Percentiles rank a stretch among this genome's conserved stretches.
phyloP scores from a whole-genome alignment of 53 echinoderm and acorn worm species.

The Actinopyga echinites region DNA sequence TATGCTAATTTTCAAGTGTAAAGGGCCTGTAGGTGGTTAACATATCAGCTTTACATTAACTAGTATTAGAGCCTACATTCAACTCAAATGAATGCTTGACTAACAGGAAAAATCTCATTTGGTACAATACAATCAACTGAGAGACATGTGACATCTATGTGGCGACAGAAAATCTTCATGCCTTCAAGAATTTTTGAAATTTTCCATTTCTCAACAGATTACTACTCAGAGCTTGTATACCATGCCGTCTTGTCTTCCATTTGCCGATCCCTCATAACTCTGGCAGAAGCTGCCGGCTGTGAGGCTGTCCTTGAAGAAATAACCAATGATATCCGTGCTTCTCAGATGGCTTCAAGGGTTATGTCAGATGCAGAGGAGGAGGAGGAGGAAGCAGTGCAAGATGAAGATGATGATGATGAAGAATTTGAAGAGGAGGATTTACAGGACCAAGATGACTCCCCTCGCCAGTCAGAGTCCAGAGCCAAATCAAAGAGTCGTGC shows the following conservation, averaged over 20 bases:
- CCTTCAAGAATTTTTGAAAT: not conserved
- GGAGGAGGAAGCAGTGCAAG: not conserved
- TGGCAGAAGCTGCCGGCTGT: slow-evolving; percentile 92
- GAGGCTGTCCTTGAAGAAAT: slow-evolving; percentile 88
- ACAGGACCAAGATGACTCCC: not conserved
- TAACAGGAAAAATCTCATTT: too few relatives aligned
- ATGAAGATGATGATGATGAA: not conserved
- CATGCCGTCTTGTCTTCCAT: slow-evolving; percentile 84
- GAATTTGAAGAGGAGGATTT: slow-evolving; percentile 23
- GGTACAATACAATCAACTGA: too few relatives aligned
- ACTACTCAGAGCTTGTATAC: slow-evolving; percentile 89
- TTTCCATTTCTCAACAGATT: slow-evolving; percentile 44
- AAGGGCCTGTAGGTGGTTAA: too few relatives aligned
- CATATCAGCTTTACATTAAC: too few relatives aligned
- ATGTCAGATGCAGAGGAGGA: not conserved
- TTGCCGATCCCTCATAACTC: slow-evolving; percentile 88
- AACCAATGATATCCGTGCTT: slow-evolving; percentile 59
- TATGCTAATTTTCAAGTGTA: too few relatives aligned
- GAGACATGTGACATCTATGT: too few relatives aligned
- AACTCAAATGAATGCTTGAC: too few relatives aligned
- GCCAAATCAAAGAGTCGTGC: slow-evolving; percentile 46
- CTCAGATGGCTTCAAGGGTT: slow-evolving; percentile 36
- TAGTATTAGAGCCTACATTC: too few relatives aligned
- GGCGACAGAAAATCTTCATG: too few relatives aligned
- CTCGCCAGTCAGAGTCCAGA: not conserved